Percentiles rank a stretch among this genome's conserved stretches.
Conservation (phyloP, 2,888 invertebrate species). For the Smittia sp. region DNA sequence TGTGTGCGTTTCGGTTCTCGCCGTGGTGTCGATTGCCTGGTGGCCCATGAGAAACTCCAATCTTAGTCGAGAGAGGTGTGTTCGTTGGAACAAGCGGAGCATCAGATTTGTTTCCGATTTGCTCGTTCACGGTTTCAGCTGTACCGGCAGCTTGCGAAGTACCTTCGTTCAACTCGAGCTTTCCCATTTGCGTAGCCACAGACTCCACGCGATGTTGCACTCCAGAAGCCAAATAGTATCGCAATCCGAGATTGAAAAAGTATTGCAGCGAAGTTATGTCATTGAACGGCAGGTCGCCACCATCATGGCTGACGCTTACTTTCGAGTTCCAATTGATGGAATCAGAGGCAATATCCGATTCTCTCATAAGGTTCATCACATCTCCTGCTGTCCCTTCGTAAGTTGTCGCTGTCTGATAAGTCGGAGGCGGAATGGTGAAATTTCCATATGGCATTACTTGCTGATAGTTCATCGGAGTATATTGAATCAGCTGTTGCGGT, state of each 20-base stretch:
- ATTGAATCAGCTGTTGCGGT: neutral
- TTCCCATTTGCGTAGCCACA: constrained; percentile 21
- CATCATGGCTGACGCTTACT: constrained; percentile 54
- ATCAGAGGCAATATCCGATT: neutral
- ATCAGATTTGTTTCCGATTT: neutral
- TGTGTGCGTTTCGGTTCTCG: neutral
- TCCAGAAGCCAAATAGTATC: constrained; percentile 48
- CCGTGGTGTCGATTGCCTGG: constrained; percentile 18
- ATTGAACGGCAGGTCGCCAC: constrained; percentile 58
- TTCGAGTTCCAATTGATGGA: constrained; percentile 13
- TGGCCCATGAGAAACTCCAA: constrained; percentile 14
- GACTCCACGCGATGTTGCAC: constrained; percentile 19
- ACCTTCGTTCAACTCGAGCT: neutral
- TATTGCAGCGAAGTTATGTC: constrained; percentile 63
- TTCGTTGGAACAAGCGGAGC: constrained; percentile 26
- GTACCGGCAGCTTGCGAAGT: neutral
- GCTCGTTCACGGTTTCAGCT: neutral
- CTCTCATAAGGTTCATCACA: constrained; percentile 10
- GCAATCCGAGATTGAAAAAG: constrained; percentile 67
- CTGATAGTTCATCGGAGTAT: neutral
- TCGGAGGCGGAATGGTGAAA: constrained; percentile 5
- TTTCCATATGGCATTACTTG: constrained; percentile 2
- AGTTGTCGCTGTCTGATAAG: neutral
- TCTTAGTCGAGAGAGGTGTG: constrained; percentile 26
- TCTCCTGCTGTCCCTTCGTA: neutral